These are phyloP conservation scores for Heliconius ethilla DNA, from an alignment of 2,888 invertebrate genomes.

Conservation along the genomic window DNA sequence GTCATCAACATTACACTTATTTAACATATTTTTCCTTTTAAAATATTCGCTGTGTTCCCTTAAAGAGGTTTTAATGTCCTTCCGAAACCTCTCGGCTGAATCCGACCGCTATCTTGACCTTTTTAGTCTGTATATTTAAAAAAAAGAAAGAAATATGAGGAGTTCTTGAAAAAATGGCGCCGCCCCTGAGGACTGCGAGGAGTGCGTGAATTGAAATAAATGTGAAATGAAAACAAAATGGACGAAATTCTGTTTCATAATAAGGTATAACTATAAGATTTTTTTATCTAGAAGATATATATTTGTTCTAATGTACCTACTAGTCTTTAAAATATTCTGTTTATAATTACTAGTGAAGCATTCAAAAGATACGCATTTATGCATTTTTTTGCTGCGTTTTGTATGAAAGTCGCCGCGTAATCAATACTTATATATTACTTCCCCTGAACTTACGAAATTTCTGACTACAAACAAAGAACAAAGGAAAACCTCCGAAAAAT, in stretches of 20 bases:
- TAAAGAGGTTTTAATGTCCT: conserved; percentile 44
- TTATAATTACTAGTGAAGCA: too few relatives aligned
- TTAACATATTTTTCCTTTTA: conserved; percentile 30
- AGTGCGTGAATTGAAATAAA: conserved; percentile 34
- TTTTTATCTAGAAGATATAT: background rate
- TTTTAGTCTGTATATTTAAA: conserved; percentile 59
- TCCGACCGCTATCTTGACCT: conserved; percentile 58
- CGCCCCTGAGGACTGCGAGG: conserved; percentile 36
- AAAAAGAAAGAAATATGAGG: conserved; percentile 69
- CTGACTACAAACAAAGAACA: too few relatives aligned
- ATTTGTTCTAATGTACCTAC: too few relatives aligned
- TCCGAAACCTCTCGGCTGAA: conserved; percentile 41
- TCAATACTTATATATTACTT: too few relatives aligned
- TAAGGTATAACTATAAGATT: background rate
- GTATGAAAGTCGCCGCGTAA: too few relatives aligned
- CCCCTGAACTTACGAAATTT: too few relatives aligned
- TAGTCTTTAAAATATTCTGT: too few relatives aligned
- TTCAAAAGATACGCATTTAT: too few relatives aligned
- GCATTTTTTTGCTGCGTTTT: too few relatives aligned
- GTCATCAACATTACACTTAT: conserved; percentile 11
- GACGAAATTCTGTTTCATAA: conserved; percentile 5
- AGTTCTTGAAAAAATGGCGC: conserved; percentile 62
- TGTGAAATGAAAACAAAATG: conserved; percentile 18
- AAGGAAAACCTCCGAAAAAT: too few relatives aligned
- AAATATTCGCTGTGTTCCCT: conserved; percentile 37